Conservation (phyloP, 2,797 vertebrate species). For the Aulostomus chinensis region DNA sequence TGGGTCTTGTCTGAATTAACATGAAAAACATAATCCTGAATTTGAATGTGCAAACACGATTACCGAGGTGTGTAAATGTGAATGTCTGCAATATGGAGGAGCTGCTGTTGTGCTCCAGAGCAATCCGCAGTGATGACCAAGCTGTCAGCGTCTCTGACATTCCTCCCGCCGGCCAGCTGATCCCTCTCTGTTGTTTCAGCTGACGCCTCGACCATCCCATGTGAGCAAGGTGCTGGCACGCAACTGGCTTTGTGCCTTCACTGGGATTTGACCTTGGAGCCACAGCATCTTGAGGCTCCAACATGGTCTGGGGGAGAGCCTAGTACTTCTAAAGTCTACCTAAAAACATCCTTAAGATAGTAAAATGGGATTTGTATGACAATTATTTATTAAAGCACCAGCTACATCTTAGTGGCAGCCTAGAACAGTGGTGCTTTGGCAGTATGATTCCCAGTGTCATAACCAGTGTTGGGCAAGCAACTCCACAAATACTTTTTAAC, state of each 20-base stretch:
- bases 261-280: conserved; percentile 71
- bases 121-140: conserved; percentile 31
- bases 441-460: background rate
- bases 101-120: conserved; percentile 45
- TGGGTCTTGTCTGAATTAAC: background rate
- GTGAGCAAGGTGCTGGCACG: conserved; percentile 60
- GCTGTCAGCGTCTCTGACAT: conserved; percentile 66
- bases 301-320: conserved; percentile 5
- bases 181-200: conserved; percentile 79
- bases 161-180: conserved; percentile 63
- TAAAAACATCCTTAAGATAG: conserved; percentile 29
- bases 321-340: conserved; percentile 11
- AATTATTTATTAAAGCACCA: no score
- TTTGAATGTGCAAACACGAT: conserved; percentile 58
- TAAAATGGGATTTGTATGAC: no score
- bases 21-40: conserved; percentile 9
- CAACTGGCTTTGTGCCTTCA: conserved; percentile 40
- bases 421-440: no score
- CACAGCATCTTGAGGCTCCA: conserved; percentile 60
- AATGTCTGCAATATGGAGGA: conserved; percentile 34
- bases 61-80: conserved; percentile 53
- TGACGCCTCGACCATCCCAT: conserved; percentile 54
- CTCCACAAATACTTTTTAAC: no score
- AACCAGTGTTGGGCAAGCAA: background rate
- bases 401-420: no score